A percentile compares a stretch with the other conserved stretches of the same genome.
phyloP scores from a whole-genome alignment of 2,113 vertebrate species.

The Pampusana beccarii region DNA sequence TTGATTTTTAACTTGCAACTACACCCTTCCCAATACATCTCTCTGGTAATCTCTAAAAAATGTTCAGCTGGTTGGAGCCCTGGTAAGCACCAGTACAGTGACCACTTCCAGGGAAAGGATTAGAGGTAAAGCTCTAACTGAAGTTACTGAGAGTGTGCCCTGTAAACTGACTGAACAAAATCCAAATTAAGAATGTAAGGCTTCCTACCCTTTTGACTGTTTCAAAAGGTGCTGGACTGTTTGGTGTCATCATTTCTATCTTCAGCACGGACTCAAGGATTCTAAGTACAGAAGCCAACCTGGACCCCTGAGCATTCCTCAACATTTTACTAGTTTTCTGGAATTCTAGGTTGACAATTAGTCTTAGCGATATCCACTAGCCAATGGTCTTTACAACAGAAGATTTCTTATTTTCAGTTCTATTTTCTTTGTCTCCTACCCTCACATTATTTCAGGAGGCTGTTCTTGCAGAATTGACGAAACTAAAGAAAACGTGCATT shows the following conservation, averaged over 20 bases:
- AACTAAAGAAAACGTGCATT: background rate
- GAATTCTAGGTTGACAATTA: background rate
- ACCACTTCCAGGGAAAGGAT: background rate
- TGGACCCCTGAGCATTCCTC: background rate
- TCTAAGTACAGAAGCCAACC: background rate
- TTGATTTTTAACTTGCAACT: background rate
- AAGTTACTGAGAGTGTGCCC: background rate
- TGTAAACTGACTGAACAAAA: background rate
- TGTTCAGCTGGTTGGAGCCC: background rate
- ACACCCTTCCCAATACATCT: background rate
- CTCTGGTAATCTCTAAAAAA: background rate
- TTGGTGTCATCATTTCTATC: background rate
- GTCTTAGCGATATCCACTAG: background rate
- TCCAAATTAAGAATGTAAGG: background rate
- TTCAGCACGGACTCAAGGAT: background rate
- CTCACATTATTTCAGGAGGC: background rate
- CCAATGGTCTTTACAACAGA: background rate
- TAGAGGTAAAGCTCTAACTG: background rate
- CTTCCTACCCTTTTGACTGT: background rate
- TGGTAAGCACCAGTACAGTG: background rate
- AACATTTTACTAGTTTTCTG: background rate
- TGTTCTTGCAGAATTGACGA: background rate
- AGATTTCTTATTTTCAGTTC: background rate
- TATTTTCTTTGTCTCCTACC: background rate
- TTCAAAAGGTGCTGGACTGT: background rate